These are phyloP conservation scores for Heliconius ismenius DNA, from an alignment of 2,888 invertebrate species.

Conservation along the genomic window DNA sequence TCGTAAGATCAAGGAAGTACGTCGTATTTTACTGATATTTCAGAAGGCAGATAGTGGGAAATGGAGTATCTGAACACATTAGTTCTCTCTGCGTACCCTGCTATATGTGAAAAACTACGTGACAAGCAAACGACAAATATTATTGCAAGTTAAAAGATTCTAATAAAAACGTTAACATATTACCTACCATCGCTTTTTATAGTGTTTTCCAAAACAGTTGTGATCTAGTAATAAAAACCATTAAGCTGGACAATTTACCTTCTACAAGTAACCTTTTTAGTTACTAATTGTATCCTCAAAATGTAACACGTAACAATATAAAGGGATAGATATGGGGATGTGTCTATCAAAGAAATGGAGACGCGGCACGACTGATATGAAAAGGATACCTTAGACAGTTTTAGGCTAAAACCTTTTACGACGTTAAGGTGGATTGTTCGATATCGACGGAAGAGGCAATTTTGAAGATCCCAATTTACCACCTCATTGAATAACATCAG, in stretches of 20 bases:
- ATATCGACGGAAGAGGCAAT: constrained; percentile 31
- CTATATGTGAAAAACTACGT: too few species aligned
- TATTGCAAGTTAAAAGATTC: background rate
- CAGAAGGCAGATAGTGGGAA: too few species aligned
- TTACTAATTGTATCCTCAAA: constrained; percentile 3
- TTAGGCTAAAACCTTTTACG: constrained; percentile 16
- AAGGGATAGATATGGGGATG: background rate
- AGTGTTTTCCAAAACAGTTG: background rate
- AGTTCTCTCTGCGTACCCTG: too few species aligned
- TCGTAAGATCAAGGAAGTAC: too few species aligned
- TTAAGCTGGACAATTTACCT: background rate
- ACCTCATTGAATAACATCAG: constrained; percentile 44
- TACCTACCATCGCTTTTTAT: background rate
- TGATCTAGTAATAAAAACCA: background rate
- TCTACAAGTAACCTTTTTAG: background rate
- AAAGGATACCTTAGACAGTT: constrained; percentile 23
- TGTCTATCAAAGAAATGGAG: constrained; percentile 25
- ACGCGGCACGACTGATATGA: constrained; percentile 19
- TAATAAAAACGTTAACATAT: background rate
- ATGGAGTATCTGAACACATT: too few species aligned
- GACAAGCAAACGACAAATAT: too few species aligned
- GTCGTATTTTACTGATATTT: too few species aligned
- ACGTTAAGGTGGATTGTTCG: constrained; percentile 24
- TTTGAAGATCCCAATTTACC: constrained; percentile 48
- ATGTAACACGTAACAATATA: background rate